These are phyloP conservation scores for Lutjanus argentimaculatus DNA, from an alignment of 2,797 vertebrate species.

Conservation along the genomic window DNA sequence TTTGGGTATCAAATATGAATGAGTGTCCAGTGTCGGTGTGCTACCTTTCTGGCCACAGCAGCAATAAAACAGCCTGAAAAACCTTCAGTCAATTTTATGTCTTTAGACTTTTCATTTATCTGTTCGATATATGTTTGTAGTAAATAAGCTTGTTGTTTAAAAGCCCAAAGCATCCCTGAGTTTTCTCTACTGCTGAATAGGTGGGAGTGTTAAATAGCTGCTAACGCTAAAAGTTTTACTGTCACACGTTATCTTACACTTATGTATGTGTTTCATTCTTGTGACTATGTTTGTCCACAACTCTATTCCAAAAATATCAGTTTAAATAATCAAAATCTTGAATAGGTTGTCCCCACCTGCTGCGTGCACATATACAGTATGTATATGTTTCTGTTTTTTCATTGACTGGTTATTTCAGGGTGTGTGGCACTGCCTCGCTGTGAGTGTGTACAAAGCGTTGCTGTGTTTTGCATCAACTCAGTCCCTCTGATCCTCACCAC, in stretches of 20 bases:
- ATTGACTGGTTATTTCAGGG: neutral
- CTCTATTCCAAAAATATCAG: neutral
- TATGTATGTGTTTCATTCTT: neutral
- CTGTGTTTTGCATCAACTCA: slow-evolving; percentile 53
- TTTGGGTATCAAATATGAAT: neutral
- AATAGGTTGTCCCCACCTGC: neutral
- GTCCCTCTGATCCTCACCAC: slow-evolving; percentile 18
- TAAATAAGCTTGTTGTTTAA: slow-evolving; percentile 19
- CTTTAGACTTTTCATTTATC: slow-evolving; percentile 27
- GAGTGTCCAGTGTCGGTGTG: neutral
- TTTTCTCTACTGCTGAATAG: neutral
- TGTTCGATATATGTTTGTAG: neutral
- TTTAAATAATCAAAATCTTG: neutral
- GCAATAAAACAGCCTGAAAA: slow-evolving; percentile 34
- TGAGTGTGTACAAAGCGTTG: slow-evolving; percentile 22
- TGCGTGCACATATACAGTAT: neutral
- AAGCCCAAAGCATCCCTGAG: neutral
- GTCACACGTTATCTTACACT: neutral
- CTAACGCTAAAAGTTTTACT: neutral
- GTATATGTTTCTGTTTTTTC: neutral
- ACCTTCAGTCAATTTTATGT: slow-evolving; percentile 17
- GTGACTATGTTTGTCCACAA: neutral
- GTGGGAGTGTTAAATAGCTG: neutral
- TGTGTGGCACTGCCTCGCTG: slow-evolving; percentile 9
- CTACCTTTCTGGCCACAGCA: neutral